phyloP scores from a whole-genome alignment of 2,113 vertebrate species.

The Anarrhichthys ocellatus region DNA sequence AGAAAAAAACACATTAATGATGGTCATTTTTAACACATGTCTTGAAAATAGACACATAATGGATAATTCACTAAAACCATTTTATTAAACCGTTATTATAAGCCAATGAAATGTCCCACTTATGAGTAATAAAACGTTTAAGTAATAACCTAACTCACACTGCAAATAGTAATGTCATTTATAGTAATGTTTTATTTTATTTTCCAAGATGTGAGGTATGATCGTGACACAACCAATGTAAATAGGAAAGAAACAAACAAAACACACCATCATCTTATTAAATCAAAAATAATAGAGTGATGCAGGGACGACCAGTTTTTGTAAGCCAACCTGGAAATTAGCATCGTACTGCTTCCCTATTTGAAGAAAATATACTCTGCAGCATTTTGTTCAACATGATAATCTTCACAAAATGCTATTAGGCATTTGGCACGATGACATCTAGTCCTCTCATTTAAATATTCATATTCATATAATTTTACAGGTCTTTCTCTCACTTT shows the following conservation, averaged over 20 bases:
- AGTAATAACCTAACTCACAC: neutral
- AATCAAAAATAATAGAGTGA: neutral
- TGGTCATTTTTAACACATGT: neutral
- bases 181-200: neutral
- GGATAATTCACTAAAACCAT: neutral
- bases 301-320: too few relatives aligned
- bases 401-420: too few relatives aligned
- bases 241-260: neutral
- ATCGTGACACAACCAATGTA: neutral
- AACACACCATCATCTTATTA: neutral
- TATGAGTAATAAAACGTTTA: neutral
- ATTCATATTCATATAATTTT: neutral
- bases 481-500: neutral
- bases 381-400: too few relatives aligned
- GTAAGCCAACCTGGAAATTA: too few relatives aligned
- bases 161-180: neutral
- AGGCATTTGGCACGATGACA: too few relatives aligned
- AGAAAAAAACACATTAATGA: neutral
- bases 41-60: neutral
- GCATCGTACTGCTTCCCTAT: too few relatives aligned
- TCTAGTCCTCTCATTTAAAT: too few relatives aligned
- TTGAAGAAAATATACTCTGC: too few relatives aligned
- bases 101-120: neutral
- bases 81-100: neutral
- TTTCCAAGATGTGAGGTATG: neutral